Evolutionary conservation across 2,888 invertebrate species (phyloP).

Genomic region (Lasioglossum malachurum): DNA sequence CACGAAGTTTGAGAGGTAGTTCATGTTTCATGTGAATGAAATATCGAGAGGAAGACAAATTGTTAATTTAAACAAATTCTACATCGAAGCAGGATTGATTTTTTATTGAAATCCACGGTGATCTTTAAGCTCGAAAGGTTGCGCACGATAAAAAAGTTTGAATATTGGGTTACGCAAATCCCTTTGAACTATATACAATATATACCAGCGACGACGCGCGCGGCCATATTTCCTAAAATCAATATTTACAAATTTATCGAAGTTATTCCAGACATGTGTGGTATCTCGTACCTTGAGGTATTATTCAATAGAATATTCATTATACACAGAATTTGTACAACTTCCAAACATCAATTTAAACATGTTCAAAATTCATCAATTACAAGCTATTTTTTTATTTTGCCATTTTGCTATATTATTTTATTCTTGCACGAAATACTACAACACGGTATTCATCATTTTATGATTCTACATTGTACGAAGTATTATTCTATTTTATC

Average conservation of each 20-base stretch:
- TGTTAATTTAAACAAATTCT: not conserved
- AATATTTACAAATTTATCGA: slow-evolving; percentile 15
- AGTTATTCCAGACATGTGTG: not conserved
- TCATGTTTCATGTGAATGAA: not conserved
- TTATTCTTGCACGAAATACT: not conserved
- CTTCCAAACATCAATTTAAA: not conserved
- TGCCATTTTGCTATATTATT: not conserved
- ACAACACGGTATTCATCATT: not conserved
- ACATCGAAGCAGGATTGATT: not conserved
- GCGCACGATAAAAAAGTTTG: not conserved
- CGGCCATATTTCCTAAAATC: slow-evolving; percentile 11
- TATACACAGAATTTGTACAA: not conserved
- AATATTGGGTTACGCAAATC: slow-evolving; percentile 11
- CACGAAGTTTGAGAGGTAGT: not conserved
- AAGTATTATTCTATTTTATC: not conserved
- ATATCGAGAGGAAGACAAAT: not conserved
- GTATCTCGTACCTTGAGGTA: not conserved
- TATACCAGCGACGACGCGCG: not conserved
- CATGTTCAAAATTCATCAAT: not conserved
- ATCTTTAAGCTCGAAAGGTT: not conserved
- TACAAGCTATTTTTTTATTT: not conserved
- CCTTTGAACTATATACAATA: slow-evolving; percentile 1
- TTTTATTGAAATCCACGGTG: not conserved
- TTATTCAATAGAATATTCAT: not conserved
- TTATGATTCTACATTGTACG: not conserved